A percentile compares a stretch with the other conserved stretches of the same genome.
Conservation (phyloP, 2,113 vertebrate species). For the Rhabdomys dilectus region DNA sequence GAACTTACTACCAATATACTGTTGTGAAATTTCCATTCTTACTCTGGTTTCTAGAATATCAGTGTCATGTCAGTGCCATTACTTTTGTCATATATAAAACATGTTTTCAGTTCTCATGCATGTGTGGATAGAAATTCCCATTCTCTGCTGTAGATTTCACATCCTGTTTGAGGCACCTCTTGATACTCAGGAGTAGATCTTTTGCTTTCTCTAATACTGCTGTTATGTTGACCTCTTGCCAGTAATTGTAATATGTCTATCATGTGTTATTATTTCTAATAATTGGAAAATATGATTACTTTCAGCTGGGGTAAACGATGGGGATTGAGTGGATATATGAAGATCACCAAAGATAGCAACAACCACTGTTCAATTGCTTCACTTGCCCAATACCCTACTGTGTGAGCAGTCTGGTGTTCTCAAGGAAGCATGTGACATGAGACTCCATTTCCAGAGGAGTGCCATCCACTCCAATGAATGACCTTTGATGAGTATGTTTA, state of each 20-base stretch:
- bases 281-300: background rate
- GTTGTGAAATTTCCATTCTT: background rate
- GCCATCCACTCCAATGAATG: constrained; percentile 64
- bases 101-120: background rate
- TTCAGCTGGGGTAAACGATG: constrained; percentile 89
- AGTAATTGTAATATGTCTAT: background rate
- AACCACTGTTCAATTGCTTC: constrained; percentile 92
- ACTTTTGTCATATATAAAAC: background rate
- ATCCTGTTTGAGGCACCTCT: background rate
- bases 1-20: background rate
- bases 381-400: constrained; percentile 88
- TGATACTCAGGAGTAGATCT: background rate
- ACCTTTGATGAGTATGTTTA: constrained; percentile 55
- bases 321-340: constrained; percentile 89
- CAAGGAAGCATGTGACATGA: background rate
- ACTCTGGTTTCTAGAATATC: background rate
- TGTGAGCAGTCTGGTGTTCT: constrained; percentile 61
- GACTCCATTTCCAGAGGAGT: background rate
- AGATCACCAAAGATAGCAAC: constrained; percentile 88
- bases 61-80: background rate
- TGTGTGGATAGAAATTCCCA: background rate
- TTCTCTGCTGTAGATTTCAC: background rate
- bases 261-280: background rate
- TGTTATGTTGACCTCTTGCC: background rate
- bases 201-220: background rate